These are phyloP conservation scores for Cremastinae sp. DNA, from an alignment of 2,888 invertebrate genomes.

Conservation along the genomic window DNA sequence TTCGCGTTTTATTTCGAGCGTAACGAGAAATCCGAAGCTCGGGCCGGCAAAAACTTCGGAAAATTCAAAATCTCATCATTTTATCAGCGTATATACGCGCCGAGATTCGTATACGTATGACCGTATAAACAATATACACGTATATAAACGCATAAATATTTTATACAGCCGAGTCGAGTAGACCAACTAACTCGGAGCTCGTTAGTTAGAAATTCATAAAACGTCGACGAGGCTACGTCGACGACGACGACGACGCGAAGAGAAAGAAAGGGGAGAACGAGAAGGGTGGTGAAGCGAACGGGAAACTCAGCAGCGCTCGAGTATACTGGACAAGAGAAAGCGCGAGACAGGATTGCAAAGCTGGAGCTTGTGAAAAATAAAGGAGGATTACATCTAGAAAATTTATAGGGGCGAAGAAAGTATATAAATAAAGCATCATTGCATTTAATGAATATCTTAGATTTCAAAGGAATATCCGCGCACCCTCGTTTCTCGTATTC, in stretches of 20 bases:
- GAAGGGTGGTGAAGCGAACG: conserved; percentile 35
- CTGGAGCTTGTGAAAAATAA: conserved; percentile 7
- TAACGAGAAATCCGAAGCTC: neutral
- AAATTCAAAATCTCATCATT: conserved; percentile 52
- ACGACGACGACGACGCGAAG: conserved; percentile 10
- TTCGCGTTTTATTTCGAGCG: conserved; percentile 8
- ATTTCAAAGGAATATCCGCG: conserved; percentile 66
- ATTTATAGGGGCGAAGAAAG: conserved; percentile 14
- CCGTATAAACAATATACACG: neutral
- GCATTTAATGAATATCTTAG: conserved; percentile 69
- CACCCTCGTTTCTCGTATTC: neutral
- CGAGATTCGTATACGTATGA: neutral
- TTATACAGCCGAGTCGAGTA: conserved; percentile 30
- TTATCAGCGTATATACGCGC: neutral
- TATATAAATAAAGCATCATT: conserved; percentile 65
- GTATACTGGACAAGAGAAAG: conserved; percentile 37
- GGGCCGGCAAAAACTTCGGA: conserved; percentile 20
- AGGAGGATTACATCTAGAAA: conserved; percentile 20
- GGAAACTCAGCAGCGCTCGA: conserved; percentile 39
- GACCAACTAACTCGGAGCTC: conserved; percentile 37
- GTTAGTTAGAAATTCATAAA: conserved; percentile 67
- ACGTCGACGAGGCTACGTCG: conserved; percentile 51
- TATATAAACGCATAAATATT: conserved; percentile 19
- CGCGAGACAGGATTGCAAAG: conserved; percentile 1
- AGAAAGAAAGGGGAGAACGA: neutral